Conservation (phyloP, 2,888 invertebrate species). For the Ceramica pisi region DNA sequence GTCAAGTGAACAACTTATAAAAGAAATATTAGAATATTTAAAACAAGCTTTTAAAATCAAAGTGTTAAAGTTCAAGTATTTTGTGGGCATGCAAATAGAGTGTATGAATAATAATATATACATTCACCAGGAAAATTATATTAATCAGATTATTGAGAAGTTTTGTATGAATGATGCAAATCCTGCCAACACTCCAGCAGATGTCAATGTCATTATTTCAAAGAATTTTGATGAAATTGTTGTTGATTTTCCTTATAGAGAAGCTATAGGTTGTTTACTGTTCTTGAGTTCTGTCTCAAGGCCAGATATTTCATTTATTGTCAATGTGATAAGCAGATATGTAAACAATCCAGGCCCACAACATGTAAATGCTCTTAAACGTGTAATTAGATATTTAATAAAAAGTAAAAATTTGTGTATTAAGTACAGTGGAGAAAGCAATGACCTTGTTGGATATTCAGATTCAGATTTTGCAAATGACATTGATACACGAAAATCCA, state of each 20-base stretch:
- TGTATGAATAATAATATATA: too few relatives aligned
- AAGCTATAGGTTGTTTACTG: conserved; percentile 15
- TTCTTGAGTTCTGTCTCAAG: conserved; percentile 13
- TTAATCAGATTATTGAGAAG: not conserved
- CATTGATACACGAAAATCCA: conserved; percentile 16
- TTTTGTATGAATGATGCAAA: conserved; percentile 2
- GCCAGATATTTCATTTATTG: conserved; percentile 30
- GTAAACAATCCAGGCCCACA: conserved; percentile 2
- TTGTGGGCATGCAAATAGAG: too few relatives aligned
- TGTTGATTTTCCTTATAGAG: conserved; percentile 45
- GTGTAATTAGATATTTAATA: conserved; percentile 61
- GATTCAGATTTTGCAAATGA: conserved; percentile 57
- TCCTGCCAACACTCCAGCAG: not conserved
- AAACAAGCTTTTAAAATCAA: too few relatives aligned
- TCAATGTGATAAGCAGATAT: conserved; percentile 32
- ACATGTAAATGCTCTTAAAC: conserved; percentile 61
- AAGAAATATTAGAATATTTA: not conserved
- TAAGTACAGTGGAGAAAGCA: conserved; percentile 48
- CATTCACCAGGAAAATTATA: not conserved
- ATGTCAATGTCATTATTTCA: not conserved
- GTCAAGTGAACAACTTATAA: not conserved
- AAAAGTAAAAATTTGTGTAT: conserved; percentile 62
- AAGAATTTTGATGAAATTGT: conserved; percentile 38
- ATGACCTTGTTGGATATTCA: conserved; percentile 57
- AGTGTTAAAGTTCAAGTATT: not conserved